Evolutionary conservation across 2,113 vertebrate species (phyloP), one percentile per base, ranked within the genome.

Genomic region (Mola mola): DNA sequence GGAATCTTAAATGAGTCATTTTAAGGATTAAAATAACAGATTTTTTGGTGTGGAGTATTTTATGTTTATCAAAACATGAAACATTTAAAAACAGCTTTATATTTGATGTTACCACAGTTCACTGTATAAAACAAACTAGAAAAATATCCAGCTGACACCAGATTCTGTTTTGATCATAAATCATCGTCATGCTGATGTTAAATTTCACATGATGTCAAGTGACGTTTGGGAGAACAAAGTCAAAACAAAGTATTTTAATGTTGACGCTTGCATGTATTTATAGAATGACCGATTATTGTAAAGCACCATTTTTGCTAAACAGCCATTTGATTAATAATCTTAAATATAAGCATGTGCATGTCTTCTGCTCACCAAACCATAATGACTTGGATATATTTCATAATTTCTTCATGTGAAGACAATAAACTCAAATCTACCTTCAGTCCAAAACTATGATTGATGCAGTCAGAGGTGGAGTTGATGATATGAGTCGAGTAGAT

Each of bases 301-400:
- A 36, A 56, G 29, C 8, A 62, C 31, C 9, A 36, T 9, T 8
- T 29, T 20, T 24, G 1, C 5, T 24, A 12, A 11, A 50, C 0
- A 1, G 28, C 3, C 0, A 33, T 62, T n/a, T 47, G 19, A 44
- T 51, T 55, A 53, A 66, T 71, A 60, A 66, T 44, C n/a, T 40
- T 11, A 50, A 56, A 63, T 0, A 21, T 33, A 33, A 44, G 47
- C 37, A 61, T 34, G 17, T 50, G 16, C n/a, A 15, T 5, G 10
- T 6, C 36, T 38, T 7, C 22, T 43, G 8, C 5, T 31, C n/a
- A 41, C 5, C 2, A 8, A 25, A 34, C 51, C 11, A 9, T 22
- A 9, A 12, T 21, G 13, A 33, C 10, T 43, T 26, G 10, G 17
- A 12, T 37, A 5, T 1, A n/a, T 26, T 26, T 16, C 15, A 8